These are phyloP conservation scores for Thaumatotibia leucotreta DNA, from an alignment of 1,140 invertebrate species.

Conservation along the genomic window DNA sequence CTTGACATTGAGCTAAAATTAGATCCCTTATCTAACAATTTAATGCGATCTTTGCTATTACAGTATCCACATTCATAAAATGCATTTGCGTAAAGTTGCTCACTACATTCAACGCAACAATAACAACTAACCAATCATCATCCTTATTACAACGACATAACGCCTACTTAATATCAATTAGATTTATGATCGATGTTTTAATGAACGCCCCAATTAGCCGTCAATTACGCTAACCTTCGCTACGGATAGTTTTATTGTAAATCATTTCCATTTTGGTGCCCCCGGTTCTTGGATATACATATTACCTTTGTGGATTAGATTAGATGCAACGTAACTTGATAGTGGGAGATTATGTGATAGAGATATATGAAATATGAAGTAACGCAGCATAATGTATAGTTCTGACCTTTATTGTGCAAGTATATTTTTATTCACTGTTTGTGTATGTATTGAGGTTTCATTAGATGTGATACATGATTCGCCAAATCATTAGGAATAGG, in stretches of 20 bases:
- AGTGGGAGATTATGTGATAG: neutral
- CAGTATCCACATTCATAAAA: neutral
- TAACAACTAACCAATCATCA: neutral
- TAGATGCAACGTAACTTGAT: neutral
- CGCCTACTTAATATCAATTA: neutral
- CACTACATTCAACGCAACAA: neutral
- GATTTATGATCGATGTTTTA: neutral
- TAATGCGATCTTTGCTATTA: neutral
- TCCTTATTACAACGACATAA: neutral
- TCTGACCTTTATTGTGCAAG: neutral
- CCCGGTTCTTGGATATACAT: no score
- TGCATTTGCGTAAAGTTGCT: neutral
- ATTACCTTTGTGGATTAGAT: neutral
- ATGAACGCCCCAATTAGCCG: neutral
- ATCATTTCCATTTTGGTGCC: neutral
- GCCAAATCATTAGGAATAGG: neutral
- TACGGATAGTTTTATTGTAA: conserved; percentile 4
- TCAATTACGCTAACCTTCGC: conserved; percentile 3
- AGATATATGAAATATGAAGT: neutral
- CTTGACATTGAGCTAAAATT: neutral
- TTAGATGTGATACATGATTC: neutral
- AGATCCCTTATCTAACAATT: neutral
- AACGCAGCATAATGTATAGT: neutral
- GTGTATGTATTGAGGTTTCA: neutral
- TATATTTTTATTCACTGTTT: neutral